A percentile compares a stretch with the other conserved stretches of the same genome.
phyloP scores from a whole-genome alignment of 53 echinoderm and acorn worm species.

The Pentamera pediparva region DNA sequence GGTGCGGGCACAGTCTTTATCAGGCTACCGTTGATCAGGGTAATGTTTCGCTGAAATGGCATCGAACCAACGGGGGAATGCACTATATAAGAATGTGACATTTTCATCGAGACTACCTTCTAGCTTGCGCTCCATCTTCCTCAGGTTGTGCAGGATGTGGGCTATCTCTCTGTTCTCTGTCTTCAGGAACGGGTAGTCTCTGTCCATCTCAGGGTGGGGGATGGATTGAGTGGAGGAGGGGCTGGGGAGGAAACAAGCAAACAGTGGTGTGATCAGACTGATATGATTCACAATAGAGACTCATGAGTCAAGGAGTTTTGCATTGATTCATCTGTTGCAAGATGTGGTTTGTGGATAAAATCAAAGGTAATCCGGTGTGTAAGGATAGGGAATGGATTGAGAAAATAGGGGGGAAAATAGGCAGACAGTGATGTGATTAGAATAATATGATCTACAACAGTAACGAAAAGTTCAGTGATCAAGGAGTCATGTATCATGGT shows the following conservation, averaged over 20 bases:
- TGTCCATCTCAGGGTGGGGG: constrained; percentile 44
- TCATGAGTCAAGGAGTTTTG: too few species aligned
- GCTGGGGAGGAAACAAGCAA: background rate
- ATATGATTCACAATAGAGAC: background rate
- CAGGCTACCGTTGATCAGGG: too few species aligned
- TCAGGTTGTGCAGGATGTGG: constrained; percentile 72
- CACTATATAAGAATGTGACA: too few species aligned
- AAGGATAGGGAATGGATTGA: too few species aligned
- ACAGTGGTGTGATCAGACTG: background rate
- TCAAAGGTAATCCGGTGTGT: background rate
- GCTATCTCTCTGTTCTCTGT: constrained; percentile 92
- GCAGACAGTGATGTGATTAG: too few species aligned
- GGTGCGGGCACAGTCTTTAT: too few species aligned
- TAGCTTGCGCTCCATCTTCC: constrained; percentile 80
- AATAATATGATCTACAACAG: too few species aligned
- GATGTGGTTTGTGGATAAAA: background rate
- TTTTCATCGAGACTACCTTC: constrained; percentile 50
- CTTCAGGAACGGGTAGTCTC: constrained; percentile 76
- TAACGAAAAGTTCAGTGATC: too few species aligned
- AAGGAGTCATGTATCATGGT: too few species aligned
- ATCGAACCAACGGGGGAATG: too few species aligned
- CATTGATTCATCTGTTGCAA: background rate
- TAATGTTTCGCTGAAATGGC: too few species aligned
- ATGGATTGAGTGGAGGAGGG: background rate
- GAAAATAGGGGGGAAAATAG: too few species aligned